A percentile compares a stretch with the other conserved stretches of the same genome.
phyloP scores from a whole-genome alignment of 2,113 vertebrate genomes.

The Probosciger aterrimus region DNA sequence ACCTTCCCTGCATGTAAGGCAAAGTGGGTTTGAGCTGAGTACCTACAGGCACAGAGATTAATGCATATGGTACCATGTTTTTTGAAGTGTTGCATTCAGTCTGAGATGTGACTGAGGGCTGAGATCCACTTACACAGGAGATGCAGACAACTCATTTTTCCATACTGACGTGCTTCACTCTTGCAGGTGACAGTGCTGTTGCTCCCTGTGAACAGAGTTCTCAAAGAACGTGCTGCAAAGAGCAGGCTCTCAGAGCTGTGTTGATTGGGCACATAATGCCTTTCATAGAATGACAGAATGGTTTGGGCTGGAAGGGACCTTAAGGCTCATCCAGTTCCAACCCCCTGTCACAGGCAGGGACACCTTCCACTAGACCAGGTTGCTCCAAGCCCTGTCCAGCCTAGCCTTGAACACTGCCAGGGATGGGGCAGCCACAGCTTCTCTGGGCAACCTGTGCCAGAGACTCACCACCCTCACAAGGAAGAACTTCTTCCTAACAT shows the following conservation, averaged over 20 bases:
- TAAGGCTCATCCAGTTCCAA: not conserved
- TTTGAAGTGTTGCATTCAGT: not conserved
- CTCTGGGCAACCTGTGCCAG: not conserved
- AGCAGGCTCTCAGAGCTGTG: not conserved
- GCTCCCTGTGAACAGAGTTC: not conserved
- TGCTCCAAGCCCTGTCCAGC: not conserved
- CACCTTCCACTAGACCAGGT: not conserved
- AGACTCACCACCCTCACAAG: not conserved
- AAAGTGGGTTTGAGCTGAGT: not conserved
- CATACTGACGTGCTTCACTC: not conserved
- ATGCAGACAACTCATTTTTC: not conserved
- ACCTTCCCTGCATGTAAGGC: not conserved
- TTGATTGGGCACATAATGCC: not conserved
- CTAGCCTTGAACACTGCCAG: not conserved
- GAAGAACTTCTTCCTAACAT: not conserved
- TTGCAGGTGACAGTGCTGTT: not conserved
- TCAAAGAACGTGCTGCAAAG: not conserved
- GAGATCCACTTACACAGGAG: not conserved
- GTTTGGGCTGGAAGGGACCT: not conserved
- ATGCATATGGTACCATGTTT: rapidly evolving
- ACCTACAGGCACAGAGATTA: not conserved
- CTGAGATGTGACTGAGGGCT: not conserved
- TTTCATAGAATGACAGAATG: not conserved
- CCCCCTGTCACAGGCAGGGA: not conserved
- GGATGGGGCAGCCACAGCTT: not conserved